These are phyloP conservation scores for Sarotherodon lohbergeri DNA, from an alignment of 2,113 vertebrate species.

Conservation along the genomic window DNA sequence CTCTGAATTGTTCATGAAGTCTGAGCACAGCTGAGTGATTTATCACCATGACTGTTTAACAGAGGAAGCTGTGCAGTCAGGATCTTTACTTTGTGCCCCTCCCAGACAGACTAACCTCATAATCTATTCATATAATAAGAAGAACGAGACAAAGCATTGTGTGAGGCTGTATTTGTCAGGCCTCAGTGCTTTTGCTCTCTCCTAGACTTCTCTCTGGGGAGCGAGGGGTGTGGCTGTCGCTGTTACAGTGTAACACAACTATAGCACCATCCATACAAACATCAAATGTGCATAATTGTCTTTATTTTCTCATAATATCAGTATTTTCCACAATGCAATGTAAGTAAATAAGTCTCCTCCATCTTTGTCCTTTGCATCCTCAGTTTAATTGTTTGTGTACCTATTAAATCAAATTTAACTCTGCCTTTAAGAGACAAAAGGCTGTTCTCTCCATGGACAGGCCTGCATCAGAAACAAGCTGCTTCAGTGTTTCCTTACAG, in stretches of 20 bases:
- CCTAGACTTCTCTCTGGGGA: background rate
- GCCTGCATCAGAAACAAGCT: slow-evolving; percentile 15
- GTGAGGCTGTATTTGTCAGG: background rate
- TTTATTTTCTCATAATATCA: background rate
- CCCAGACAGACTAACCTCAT: background rate
- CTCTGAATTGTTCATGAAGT: background rate
- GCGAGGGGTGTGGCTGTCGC: background rate
- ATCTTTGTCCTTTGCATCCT: background rate
- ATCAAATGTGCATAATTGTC: background rate
- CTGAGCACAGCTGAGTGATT: background rate
- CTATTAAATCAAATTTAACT: background rate
- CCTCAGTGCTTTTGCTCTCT: background rate
- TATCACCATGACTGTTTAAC: background rate
- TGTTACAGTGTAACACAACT: background rate
- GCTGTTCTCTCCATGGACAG: slow-evolving; percentile 4
- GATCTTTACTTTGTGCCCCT: background rate
- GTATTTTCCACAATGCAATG: background rate
- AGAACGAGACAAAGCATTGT: background rate
- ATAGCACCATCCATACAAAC: background rate
- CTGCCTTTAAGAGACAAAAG: slow-evolving; percentile 37
- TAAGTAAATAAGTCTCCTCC: background rate
- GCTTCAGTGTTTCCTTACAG: background rate
- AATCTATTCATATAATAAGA: background rate
- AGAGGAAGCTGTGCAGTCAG: background rate
- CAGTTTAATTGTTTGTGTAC: background rate